Evolutionary conservation across 2,113 vertebrate species (phyloP).

Genomic region (Gobiocypris rarus): DNA sequence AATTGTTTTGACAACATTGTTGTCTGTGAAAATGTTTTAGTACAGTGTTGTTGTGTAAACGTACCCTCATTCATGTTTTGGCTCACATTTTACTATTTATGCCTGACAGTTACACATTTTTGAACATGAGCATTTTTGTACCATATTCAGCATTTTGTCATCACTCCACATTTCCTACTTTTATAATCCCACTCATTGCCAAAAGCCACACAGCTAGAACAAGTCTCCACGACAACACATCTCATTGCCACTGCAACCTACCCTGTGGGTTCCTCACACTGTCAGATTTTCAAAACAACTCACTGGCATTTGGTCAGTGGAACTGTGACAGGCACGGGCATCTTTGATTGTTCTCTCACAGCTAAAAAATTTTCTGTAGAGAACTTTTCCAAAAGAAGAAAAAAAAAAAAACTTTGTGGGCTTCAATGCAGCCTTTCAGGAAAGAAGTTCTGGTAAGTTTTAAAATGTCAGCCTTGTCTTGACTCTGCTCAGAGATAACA

Average conservation of each 20-base stretch:
- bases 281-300: slow-evolving; percentile 46
- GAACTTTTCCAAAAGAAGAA: slow-evolving; percentile 14
- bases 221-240: slow-evolving; percentile 37
- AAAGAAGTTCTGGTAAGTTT: neutral
- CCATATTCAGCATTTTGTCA: slow-evolving; percentile 5
- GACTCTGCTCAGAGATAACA: slow-evolving; percentile 13
- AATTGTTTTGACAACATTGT: too few species aligned
- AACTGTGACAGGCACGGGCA: slow-evolving; percentile 22
- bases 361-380: neutral
- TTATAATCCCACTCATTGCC: neutral
- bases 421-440: neutral
- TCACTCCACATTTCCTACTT: slow-evolving; percentile 9
- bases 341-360: slow-evolving; percentile 35
- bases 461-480: slow-evolving; percentile 42
- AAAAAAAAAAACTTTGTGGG: neutral
- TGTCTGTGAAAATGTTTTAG: too few species aligned
- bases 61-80: too few species aligned
- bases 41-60: too few species aligned
- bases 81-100: neutral
- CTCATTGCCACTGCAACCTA: neutral
- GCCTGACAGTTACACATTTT: neutral
- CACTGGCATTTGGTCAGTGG: neutral
- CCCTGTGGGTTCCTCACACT: slow-evolving; percentile 23
- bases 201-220: slow-evolving; percentile 7
- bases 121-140: neutral